Evolutionary conservation across 2,797 vertebrate genomes (phyloP).

Genomic region (Zalophus californianus): DNA sequence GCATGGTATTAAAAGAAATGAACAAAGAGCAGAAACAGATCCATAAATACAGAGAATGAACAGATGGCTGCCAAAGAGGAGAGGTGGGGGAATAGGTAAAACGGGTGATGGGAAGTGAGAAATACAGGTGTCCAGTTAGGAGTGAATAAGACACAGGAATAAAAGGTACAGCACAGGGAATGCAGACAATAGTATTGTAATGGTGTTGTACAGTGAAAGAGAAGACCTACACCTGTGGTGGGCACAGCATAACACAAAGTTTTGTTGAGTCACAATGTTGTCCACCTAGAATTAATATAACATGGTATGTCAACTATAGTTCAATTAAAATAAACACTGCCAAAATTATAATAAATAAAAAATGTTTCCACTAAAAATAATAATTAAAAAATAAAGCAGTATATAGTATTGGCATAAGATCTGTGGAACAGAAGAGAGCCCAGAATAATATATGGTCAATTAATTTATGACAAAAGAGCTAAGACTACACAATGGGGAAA

Average conservation of each 20-base stretch:
- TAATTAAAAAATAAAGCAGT: background rate
- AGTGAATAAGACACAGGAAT: background rate
- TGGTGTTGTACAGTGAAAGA: background rate
- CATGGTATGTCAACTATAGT: background rate
- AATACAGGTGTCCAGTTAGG: background rate
- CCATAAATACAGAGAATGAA: background rate
- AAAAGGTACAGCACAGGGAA: background rate
- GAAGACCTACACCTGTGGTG: background rate
- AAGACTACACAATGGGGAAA: background rate
- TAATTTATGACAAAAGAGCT: background rate
- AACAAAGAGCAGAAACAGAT: background rate
- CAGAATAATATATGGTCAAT: background rate
- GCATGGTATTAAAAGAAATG: background rate
- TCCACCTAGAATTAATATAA: background rate
- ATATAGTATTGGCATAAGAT: background rate
- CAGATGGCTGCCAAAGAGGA: background rate
- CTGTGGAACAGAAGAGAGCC: background rate
- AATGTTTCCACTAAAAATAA: background rate
- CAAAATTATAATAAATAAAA: background rate
- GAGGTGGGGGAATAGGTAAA: background rate
- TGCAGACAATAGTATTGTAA: background rate
- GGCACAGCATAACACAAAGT: too few relatives aligned
- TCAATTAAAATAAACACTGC: background rate
- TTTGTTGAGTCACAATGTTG: background rate
- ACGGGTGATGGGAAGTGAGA: background rate